phyloP scores from a whole-genome alignment of 2,888 invertebrate species.

The Cephus pulcher region DNA sequence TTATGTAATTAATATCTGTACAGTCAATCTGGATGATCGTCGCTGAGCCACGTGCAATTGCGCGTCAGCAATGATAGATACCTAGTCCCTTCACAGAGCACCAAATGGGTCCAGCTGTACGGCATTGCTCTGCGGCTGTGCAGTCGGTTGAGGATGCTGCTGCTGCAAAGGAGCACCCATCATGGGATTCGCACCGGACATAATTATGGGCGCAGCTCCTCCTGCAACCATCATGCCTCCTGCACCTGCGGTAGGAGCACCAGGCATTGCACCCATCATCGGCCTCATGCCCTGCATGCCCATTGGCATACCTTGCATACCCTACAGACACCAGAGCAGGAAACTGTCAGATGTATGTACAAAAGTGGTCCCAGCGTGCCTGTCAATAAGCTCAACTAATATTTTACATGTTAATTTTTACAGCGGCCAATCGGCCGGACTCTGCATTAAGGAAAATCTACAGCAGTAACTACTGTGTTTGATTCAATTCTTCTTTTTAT shows the following conservation, averaged over 20 bases:
- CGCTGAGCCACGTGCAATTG: background rate
- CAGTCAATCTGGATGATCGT: background rate
- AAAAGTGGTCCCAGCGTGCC: constrained; percentile 4
- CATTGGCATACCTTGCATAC: constrained; percentile 60
- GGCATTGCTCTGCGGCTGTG: constrained; percentile 64
- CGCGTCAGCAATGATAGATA: constrained; percentile 26
- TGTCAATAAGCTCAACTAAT: constrained; percentile 2
- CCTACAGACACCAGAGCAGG: constrained; percentile 41
- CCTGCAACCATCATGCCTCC: constrained; percentile 53
- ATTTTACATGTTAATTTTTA: background rate
- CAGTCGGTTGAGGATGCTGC: constrained; percentile 49
- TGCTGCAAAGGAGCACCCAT: constrained; percentile 52
- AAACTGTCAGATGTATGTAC: constrained; percentile 22
- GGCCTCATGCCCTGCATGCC: constrained; percentile 60
- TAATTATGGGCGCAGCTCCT: constrained; percentile 53
- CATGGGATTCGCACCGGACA: constrained; percentile 49
- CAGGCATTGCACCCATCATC: constrained; percentile 57
- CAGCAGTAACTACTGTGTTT: background rate
- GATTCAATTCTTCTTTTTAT: background rate
- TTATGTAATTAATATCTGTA: background rate
- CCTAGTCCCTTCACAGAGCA: constrained; percentile 63
- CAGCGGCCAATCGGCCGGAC: background rate
- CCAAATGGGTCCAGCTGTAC: constrained; percentile 71
- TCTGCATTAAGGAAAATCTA: background rate
- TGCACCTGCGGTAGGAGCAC: constrained; percentile 44